These are phyloP conservation scores for Paratrypauchen microcephalus DNA, from an alignment of 2,797 vertebrate species.

Conservation along the genomic window DNA sequence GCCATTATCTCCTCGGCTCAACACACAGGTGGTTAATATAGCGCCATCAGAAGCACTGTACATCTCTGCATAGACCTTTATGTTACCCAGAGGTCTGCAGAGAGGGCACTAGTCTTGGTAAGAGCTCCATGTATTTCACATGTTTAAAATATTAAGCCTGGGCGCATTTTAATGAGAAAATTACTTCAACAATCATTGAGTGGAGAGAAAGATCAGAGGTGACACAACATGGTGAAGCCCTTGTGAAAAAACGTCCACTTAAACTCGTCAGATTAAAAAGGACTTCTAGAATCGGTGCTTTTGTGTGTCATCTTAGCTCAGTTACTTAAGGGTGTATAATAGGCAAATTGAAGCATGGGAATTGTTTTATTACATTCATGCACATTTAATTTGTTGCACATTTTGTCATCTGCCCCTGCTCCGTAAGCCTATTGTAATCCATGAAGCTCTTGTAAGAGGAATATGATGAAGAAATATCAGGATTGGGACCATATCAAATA, in stretches of 20 bases:
- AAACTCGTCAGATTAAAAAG: constrained; percentile 40
- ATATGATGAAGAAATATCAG: background rate
- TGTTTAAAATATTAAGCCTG: constrained; percentile 43
- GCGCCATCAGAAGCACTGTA: constrained; percentile 16
- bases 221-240: constrained; percentile 34
- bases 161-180: constrained; percentile 39
- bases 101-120: constrained; percentile 27
- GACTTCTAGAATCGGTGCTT: background rate
- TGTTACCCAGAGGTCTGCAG: constrained; percentile 14
- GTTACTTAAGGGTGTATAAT: background rate
- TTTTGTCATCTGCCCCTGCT: background rate
- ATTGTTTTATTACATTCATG: background rate
- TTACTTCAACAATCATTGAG: constrained; percentile 27
- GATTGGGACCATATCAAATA: no score
- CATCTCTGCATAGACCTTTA: constrained; percentile 18
- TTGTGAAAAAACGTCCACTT: constrained; percentile 48
- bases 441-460: background rate
- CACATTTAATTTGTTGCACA: no score
- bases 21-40: constrained; percentile 36
- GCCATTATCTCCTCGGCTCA: constrained; percentile 24
- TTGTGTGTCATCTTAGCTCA: background rate
- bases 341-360: background rate
- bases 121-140: constrained; percentile 45
- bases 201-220: constrained; percentile 39
- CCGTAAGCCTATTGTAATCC: background rate